Evolutionary conservation across 2,797 vertebrate species (phyloP), one percentile per base, ranked within the genome.

Genomic region (Enteromius argenteus): DNA sequence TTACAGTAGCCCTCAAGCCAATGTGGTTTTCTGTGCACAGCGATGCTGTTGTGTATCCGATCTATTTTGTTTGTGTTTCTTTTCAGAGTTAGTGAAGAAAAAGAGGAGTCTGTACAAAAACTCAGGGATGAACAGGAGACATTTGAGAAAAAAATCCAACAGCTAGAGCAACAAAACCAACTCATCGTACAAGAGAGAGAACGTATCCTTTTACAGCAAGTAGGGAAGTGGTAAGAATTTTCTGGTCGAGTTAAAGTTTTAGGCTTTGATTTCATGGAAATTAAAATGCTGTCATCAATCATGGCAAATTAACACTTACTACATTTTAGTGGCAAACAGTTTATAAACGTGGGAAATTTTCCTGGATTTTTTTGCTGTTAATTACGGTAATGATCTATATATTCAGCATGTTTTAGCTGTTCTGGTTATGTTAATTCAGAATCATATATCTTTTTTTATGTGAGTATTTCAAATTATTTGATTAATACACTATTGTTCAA

Each of bases 31-130:
- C 60, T 80, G 11, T 67, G 42, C 42, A 32, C 37, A 8, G 13
- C 46, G 21, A 30, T 53, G 23, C 8, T 14, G 46, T 10, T 37
- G 35, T 44, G 46, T 39, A 14, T 51, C 21, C 42, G 35, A 11
- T 32, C 62, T 32, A 14, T 53, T 56, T 74, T 46, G 21, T 53
- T 49, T 60, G 27, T 17, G n/a, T 68, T 15, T 76, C 21, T 37
- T 42, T 64, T 9, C 92, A 99, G 98, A 93, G 95, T 99, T 85
- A 99, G 96, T 17, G 97, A 99, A 92, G 97, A 99, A 92, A 99
- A 98, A 89, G 97, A 99, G 73, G 97, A 97, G 90, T 98, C 97
- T 0, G 95, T 96, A 84, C 96, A 96, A 88, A 96, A 96, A 0
- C 93, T 98, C 85, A 96, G 95, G 92, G 93, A 96, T 21, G 97